Conservation (phyloP, 2,113 vertebrate genomes). For the Microtus montanus region DNA sequence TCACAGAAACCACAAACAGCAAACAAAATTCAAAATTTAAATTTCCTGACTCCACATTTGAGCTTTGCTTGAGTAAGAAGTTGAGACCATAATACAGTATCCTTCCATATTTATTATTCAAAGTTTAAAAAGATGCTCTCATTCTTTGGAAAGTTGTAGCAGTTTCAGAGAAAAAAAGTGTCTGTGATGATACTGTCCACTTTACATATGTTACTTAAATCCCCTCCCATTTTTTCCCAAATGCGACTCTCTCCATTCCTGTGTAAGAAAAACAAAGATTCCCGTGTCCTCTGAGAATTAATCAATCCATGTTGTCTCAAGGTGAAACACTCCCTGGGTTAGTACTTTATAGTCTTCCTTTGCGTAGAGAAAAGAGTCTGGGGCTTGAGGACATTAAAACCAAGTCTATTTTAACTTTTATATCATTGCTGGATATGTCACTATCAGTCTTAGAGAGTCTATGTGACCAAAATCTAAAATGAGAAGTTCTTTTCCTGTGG, state of each 20-base stretch:
- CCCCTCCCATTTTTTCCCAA: not conserved
- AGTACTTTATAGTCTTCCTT: not conserved
- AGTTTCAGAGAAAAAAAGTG: not conserved
- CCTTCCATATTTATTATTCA: not conserved
- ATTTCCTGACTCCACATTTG: not conserved
- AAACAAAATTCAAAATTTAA: not conserved
- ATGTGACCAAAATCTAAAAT: too few species aligned
- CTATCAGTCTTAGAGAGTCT: not conserved
- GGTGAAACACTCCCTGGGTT: not conserved
- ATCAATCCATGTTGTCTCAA: not conserved
- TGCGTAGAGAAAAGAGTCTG: not conserved
- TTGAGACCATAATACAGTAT: not conserved
- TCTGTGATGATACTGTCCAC: not conserved
- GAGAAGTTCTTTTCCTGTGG: too few species aligned
- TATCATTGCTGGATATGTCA: not conserved
- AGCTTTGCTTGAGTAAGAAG: not conserved
- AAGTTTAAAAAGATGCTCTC: not conserved
- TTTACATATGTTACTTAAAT: not conserved
- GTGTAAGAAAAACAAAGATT: not conserved
- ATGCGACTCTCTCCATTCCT: not conserved
- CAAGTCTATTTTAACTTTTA: not conserved
- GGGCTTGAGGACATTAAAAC: not conserved
- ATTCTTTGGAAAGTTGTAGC: not conserved
- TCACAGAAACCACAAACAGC: not conserved
- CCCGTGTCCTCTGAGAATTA: not conserved